Base-by-base conservation (phyloP, 2,797 vertebrate species). In the Pitangus sulphuratus region DNA sequence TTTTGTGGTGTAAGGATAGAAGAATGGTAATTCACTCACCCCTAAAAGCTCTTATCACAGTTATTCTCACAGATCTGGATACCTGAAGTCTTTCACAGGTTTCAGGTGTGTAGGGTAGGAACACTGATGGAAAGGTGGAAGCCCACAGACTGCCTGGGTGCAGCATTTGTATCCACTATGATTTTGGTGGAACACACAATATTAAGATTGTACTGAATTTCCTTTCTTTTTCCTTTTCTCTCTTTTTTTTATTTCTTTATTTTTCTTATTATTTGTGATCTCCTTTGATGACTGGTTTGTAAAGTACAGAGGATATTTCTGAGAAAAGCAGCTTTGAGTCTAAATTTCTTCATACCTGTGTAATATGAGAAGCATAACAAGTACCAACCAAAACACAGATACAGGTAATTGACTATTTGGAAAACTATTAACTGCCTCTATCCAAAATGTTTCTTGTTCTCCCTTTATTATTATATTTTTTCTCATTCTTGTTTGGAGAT, bases 131-230 rank as follows among this genome's bases (percentile, higher is more conserved):
- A 70, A 39, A 79, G 1, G 8, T 37, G 39, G 30, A 6, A 91
- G 10, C 3, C 11, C 10, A 1, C 9, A 26, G 50, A 6, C 33
- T 71, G 19, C 4, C 17, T 53, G 12, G 10, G 1, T 48, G 7
- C 0, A 0, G 8, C 3, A 0, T 3, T n/a, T 54, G 17, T 20
- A 37, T 28, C 15, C 26, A 17, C 8, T 62, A 16, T n/a, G 33
- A 56, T 62, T 82, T 58, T 71, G 8, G 11, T 31, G 12, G 15
- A 82, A 56, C 8, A 33, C 1, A 5, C 0, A 3, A 48, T 20
- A 4, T 56, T 58, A 70, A 66, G 11, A 42, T n/a, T 66, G 24
- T 28, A 47, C 11, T 56, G 42, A 74, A 48, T 42, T 58, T 66
- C 28, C 21, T 25, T 31, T 50, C 15, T 16, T 40, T 28, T 50